phyloP scores from a whole-genome alignment of 2,113 vertebrate species.

The Rhinoderma darwinii region DNA sequence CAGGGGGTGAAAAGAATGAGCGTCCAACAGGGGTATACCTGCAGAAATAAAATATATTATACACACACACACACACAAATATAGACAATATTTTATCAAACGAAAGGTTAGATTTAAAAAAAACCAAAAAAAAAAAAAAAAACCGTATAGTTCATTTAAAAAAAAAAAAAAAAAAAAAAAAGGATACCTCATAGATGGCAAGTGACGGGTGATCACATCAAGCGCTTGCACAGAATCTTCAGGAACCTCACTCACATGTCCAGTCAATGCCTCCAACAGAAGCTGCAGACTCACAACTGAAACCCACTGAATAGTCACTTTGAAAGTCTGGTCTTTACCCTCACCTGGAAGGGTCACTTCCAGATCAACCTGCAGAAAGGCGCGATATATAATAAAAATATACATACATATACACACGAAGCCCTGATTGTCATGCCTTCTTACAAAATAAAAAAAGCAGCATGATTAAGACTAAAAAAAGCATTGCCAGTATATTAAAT shows the following conservation, averaged over 20 bases:
- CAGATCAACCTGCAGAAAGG: constrained; percentile 86
- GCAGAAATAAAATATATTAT: not conserved
- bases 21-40: constrained; percentile 98
- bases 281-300: constrained; percentile 97
- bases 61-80: not conserved
- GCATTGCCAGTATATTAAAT: too few relatives aligned
- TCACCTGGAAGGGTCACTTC: constrained; percentile 97
- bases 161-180: too few relatives aligned
- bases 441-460: too few relatives aligned
- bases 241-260: constrained; percentile 94
- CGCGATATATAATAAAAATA: not conserved
- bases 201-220: constrained; percentile 96
- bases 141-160: not conserved
- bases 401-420: not conserved
- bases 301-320: constrained; percentile 98
- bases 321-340: constrained; percentile 98
- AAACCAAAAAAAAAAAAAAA: too few relatives aligned
- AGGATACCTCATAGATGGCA: constrained; percentile 96
- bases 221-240: constrained; percentile 97
- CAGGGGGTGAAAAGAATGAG: constrained; percentile 97
- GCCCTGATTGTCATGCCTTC: too few relatives aligned
- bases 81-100: not conserved
- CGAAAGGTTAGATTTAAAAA: too few relatives aligned
- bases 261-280: constrained; percentile 93
- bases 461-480: too few relatives aligned